Base-by-base conservation (phyloP, 2,113 vertebrate species). In the Peucedramus taeniatus region DNA sequence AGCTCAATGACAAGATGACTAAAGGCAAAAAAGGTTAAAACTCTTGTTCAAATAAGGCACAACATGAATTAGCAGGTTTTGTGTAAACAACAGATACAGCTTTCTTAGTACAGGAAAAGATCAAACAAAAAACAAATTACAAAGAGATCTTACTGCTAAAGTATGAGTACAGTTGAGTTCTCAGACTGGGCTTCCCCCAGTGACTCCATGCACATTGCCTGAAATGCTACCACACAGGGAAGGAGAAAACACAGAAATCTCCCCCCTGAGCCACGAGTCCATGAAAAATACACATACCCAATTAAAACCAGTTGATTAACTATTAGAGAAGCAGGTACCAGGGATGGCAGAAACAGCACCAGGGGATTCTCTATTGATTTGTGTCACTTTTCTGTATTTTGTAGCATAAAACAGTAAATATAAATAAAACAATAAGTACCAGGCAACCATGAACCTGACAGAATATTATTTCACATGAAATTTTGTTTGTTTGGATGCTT, bases 161-260 rank as follows among this genome's bases (percentile, higher is more conserved):
- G 0, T 15, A 2, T 2, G 35, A 81, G 33, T 12, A 22, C 0
- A 57, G 66, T 1, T 0, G 1, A 59, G 33, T 12, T 44, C 71
- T 59, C 35, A 33, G 42, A 18, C 19, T 66, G 86, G 59, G 72
- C 37, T 83, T 90, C 33, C 44, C 35, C 35, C 63, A 33, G 24
- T 28, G 61, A 50, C n/a, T 42, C 63, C 30, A 30, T 0, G 16
- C 0, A 8, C 53, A 24, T 1, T 26, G 35, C 33, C 39, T 63
- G 17, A 78, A 72, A 80, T 11, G 28, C 40, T 51, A 0, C 20
- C 44, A 16, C n/a, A 64, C 26, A 24, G 60, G 23, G 42, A 37
- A 60, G 33, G 51, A 35, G 37, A 26, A 40, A 89, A 60, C 2
- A 87, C 4, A 56, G 70, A 35, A 50, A 59, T 10, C 70, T 69